These are phyloP conservation scores for Hylaea fasciaria DNA, from an alignment of 2,888 invertebrate genomes.

Conservation along the genomic window DNA sequence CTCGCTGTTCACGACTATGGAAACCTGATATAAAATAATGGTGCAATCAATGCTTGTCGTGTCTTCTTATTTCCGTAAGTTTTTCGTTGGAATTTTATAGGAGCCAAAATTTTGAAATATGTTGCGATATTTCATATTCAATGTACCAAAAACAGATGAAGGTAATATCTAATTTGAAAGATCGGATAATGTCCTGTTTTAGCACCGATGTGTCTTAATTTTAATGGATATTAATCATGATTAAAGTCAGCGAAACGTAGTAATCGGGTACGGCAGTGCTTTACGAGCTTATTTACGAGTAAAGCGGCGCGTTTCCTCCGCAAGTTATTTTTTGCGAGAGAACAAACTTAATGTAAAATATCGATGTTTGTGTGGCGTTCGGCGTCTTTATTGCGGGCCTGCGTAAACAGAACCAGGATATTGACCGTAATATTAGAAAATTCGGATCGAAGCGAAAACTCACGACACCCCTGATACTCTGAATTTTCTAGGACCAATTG, in stretches of 20 bases:
- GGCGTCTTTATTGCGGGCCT: constrained; percentile 61
- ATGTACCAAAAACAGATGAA: constrained; percentile 31
- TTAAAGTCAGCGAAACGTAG: constrained; percentile 70
- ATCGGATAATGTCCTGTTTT: constrained; percentile 52
- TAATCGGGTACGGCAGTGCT: constrained; percentile 71
- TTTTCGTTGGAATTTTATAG: no score
- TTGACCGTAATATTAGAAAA: constrained; percentile 50
- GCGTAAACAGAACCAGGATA: constrained; percentile 62
- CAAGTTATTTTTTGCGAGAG: constrained; percentile 65
- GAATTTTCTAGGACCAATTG: no score
- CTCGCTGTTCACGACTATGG: constrained; percentile 44
- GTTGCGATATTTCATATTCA: no score
- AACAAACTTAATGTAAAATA: constrained; percentile 66
- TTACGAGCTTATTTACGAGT: constrained; percentile 76
- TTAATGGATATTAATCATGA: constrained; percentile 67
- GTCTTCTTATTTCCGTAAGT: not conserved
- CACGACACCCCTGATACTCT: not conserved
- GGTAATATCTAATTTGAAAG: constrained; percentile 40
- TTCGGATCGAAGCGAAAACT: constrained; percentile 40
- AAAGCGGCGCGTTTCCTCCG: constrained; percentile 66
- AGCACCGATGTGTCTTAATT: constrained; percentile 47
- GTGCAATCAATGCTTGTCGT: not conserved
- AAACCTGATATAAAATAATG: constrained; percentile 32
- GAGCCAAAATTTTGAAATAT: no score
- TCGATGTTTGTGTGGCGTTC: constrained; percentile 65